Evolutionary conservation across 2,888 invertebrate species (phyloP).

Genomic region (Allygus modestus): DNA sequence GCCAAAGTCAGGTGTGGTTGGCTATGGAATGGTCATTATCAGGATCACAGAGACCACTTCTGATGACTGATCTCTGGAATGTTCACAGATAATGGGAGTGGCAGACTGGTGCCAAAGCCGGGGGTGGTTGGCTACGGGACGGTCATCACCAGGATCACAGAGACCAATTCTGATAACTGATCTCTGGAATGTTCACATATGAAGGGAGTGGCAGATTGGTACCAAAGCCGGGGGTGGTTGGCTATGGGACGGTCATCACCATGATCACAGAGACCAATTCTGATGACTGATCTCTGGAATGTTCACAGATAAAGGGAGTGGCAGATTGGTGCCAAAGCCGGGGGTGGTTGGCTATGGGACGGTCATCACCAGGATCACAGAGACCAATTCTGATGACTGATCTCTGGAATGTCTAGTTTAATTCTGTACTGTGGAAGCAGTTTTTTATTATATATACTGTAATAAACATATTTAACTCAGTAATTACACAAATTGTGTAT

Average conservation of each 20-base stretch:
- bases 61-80: too few species aligned
- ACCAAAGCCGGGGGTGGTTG: neutral
- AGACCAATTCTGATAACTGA: neutral
- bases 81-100: neutral
- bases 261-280: neutral
- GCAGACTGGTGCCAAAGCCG: neutral
- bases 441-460: too few species aligned
- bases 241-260: neutral
- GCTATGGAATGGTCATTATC: too few species aligned
- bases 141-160: conserved; percentile 13
- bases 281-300: neutral
- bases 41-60: too few species aligned
- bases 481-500: too few species aligned
- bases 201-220: too few species aligned
- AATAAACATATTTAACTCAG: too few species aligned
- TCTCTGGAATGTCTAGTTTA: too few species aligned
- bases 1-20: too few species aligned
- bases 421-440: too few species aligned
- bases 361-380: conserved; percentile 2
- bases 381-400: neutral
- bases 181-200: neutral
- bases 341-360: neutral
- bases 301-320: neutral
- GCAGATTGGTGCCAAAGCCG: neutral
- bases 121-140: neutral